Evolutionary conservation across 2,888 invertebrate genomes (phyloP).

Genomic region (Rotaria macrura): DNA sequence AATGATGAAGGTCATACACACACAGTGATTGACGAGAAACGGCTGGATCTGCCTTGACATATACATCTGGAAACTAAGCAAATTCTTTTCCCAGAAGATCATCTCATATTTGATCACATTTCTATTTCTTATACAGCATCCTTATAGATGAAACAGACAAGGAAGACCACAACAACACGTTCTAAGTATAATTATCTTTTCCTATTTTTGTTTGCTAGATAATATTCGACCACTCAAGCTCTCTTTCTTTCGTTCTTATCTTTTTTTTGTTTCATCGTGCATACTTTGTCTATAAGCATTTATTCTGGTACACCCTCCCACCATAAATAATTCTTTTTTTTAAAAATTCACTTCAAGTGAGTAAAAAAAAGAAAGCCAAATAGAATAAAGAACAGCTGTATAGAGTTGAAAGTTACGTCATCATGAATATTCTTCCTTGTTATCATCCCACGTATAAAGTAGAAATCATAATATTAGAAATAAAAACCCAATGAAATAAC

Average conservation of each 20-base stretch:
- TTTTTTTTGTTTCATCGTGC: not conserved
- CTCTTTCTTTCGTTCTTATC: not conserved
- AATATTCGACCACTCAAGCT: not conserved
- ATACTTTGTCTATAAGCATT: not conserved
- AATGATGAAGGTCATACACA: not conserved
- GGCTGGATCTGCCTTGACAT: not conserved
- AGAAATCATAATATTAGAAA: not conserved
- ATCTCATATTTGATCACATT: not conserved
- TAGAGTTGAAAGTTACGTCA: not conserved
- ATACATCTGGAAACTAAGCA: not conserved
- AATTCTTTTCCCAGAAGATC: not conserved
- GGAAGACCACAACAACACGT: not conserved
- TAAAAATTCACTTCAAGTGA: not conserved
- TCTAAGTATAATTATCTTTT: not conserved
- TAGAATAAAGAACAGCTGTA: not conserved
- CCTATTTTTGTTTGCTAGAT: not conserved
- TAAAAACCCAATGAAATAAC: not conserved
- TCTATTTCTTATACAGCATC: not conserved
- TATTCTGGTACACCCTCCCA: not conserved
- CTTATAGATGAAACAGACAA: not conserved
- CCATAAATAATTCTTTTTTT: not conserved
- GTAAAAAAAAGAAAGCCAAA: not conserved
- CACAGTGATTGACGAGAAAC: not conserved
- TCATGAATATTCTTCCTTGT: not conserved
- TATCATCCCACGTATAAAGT: not conserved